Evolutionary conservation across 2,113 vertebrate species (phyloP), one percentile per base, ranked within the genome.

Genomic region (Clarias macrocephalus): DNA sequence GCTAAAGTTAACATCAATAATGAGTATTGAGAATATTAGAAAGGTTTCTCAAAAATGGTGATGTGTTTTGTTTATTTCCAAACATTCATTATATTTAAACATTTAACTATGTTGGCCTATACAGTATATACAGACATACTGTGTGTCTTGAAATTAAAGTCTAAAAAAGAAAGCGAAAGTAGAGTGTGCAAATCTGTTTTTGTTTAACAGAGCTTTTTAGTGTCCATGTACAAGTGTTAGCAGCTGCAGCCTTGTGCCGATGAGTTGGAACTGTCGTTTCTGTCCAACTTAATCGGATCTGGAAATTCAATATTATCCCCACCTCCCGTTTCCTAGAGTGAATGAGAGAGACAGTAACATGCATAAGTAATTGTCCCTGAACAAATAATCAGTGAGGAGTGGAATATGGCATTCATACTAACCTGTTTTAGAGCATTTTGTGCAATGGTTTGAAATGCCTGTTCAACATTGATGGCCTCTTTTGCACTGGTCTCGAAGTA

Each of bases 401-500:
- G 52, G 19, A 21, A 62, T 48, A 52, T 56, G 4, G n/a, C 23
- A 37, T 72, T 18, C 6, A 48, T 82, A 30, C n/a, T 83, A 89
- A 98, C 98, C 95, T 99, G 97, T 94, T 99, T 99, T 90, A 99
- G 97, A 92, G 98, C 98, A 83, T 99, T 99, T 87, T 97, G 95
- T 93, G 98, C 98, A 89, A 99, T 99, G 3, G 98, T 99, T 94
- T 99, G 97, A 95, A 99, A 99, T 89, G 98, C 98, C 92, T 99
- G 98, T 94, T 99, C 97, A 93, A 99, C 97, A 1, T 99, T 99
- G 88, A 99, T 99, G 89, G 98, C 98, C 94, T 99, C 98, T 95
- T 99, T 99, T 92, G 98, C 97, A 85, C 98, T 99, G 94, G 97
- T 99, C 95, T 99, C 97, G 86, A 98, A 99, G 95, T 99, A 99